Percentiles rank a stretch among this genome's conserved stretches.
These are phyloP conservation scores for Drosophila neocordata DNA, from an alignment of 1,140 invertebrate species.

Conservation along the genomic window DNA sequence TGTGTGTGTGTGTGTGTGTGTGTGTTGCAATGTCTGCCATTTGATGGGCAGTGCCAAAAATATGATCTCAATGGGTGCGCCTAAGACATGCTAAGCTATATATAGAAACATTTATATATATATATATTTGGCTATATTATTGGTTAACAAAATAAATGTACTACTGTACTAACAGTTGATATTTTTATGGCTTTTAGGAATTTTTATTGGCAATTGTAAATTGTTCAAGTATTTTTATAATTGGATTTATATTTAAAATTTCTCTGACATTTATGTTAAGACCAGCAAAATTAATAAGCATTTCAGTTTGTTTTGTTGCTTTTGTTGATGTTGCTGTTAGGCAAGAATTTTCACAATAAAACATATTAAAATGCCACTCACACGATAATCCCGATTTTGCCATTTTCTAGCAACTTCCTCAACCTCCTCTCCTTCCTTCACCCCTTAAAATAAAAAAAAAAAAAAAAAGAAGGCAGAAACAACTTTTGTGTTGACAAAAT, in stretches of 20 bases:
- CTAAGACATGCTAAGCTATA: neutral
- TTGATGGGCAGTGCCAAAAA: constrained; percentile 57
- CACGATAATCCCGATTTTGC: constrained; percentile 62
- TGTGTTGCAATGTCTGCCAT: neutral
- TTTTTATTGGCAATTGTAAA: neutral
- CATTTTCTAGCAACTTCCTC: constrained; percentile 22
- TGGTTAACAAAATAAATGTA: neutral
- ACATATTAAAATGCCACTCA: constrained; percentile 80
- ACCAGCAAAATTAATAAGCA: constrained; percentile 70
- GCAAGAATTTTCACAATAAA: constrained; percentile 58
- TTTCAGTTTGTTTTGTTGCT: constrained; percentile 44
- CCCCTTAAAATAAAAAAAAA: neutral
- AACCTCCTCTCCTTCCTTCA: neutral
- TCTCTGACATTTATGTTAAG: constrained; percentile 51
- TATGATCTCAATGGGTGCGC: constrained; percentile 32
- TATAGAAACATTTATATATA: neutral
- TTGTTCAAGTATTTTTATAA: constrained; percentile 20
- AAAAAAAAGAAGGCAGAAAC: constrained; percentile 15
- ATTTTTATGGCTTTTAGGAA: neutral
- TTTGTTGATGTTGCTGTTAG: constrained; percentile 4
- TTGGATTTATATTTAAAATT: constrained; percentile 15
- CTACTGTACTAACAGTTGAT: neutral
- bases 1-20: too few species aligned
- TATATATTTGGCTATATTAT: neutral
- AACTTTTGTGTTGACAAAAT: constrained; percentile 54